Conservation (phyloP, 1,140 invertebrate genomes). For the Diuraphis noxia region DNA sequence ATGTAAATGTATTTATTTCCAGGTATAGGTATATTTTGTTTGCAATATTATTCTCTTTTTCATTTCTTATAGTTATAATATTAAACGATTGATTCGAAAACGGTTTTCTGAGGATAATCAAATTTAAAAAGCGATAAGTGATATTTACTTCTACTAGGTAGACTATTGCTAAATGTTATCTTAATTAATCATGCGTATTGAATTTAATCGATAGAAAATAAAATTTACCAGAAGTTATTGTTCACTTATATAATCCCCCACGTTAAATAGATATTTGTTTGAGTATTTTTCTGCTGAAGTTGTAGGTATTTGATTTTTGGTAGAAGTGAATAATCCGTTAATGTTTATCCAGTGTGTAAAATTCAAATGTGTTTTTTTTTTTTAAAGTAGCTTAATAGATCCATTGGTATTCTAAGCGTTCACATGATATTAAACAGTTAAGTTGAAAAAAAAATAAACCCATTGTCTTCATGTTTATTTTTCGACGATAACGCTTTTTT, state of each 20-base stretch:
- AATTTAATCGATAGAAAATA: not conserved
- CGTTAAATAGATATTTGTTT: not conserved
- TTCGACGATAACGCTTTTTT: not conserved
- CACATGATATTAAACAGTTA: conserved; percentile 30
- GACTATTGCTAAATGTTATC: not conserved
- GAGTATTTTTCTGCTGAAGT: not conserved
- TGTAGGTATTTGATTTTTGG: not conserved
- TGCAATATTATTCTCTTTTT: not conserved
- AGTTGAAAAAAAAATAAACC: not conserved
- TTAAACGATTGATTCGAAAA: not conserved
- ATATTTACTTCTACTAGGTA: not conserved
- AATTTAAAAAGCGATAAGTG: not conserved
- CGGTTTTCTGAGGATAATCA: not conserved
- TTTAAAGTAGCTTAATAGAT: not conserved
- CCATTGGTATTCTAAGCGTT: conserved; percentile 45
- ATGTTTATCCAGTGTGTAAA: conserved; percentile 40
- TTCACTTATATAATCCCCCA: not conserved
- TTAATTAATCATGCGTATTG: not conserved
- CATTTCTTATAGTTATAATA: not conserved
- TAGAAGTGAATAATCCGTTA: not conserved
- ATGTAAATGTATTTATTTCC: not conserved
- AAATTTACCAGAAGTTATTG: not conserved
- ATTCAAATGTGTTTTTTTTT: conserved; percentile 27
- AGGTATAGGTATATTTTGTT: not conserved
- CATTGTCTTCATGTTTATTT: not conserved